Percentiles rank a stretch among this genome's conserved stretches.
phyloP scores from a whole-genome alignment of 2,113 vertebrate species.

The Sminthopsis crassicaudata region DNA sequence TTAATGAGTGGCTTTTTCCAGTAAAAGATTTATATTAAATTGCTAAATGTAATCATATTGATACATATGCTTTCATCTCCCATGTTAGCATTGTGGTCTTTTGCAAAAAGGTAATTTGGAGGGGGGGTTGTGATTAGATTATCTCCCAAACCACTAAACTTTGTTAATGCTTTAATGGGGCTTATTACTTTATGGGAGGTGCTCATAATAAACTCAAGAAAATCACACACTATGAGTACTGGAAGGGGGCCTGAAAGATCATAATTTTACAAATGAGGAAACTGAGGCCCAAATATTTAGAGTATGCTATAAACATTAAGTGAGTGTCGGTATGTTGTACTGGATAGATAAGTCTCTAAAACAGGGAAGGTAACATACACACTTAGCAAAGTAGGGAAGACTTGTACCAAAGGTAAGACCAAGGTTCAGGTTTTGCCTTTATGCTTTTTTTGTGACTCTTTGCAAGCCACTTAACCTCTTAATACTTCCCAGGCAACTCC shows the following conservation, averaged over 20 bases:
- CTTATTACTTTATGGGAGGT: neutral
- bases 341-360: neutral
- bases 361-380: too few relatives aligned
- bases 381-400: too few relatives aligned
- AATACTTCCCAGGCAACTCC: neutral
- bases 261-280: neutral
- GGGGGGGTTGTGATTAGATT: neutral
- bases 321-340: neutral
- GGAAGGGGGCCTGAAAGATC: neutral
- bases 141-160: neutral
- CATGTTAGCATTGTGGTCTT: neutral
- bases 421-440: neutral
- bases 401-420: neutral
- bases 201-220: neutral
- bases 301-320: neutral
- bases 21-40: conserved; percentile 8
- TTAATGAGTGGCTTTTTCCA: conserved; percentile 25
- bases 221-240: neutral
- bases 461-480: neutral
- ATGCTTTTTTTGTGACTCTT: neutral
- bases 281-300: neutral
- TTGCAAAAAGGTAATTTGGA: neutral
- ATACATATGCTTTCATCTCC: neutral
- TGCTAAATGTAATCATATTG: neutral
- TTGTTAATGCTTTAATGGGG: neutral